These are phyloP conservation scores for Drosophila falleni DNA, from an alignment of 2,888 invertebrate species.

Conservation along the genomic window DNA sequence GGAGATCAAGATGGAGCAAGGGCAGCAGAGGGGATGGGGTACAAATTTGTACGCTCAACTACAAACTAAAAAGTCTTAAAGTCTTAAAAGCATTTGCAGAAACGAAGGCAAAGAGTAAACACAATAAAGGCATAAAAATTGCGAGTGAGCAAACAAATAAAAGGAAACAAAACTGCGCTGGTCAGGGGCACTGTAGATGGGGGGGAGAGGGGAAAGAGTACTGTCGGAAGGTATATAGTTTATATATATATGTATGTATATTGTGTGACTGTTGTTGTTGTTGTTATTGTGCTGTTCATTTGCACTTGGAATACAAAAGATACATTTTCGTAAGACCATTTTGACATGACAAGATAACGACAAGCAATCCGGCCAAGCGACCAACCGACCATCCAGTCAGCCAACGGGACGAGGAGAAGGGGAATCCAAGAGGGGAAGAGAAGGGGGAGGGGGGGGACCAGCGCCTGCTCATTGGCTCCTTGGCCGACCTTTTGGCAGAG, in stretches of 20 bases:
- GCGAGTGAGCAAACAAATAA: constrained; percentile 81
- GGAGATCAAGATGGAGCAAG: neutral
- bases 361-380: constrained; percentile 73
- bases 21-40: constrained; percentile 16
- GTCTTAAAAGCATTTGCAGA: constrained; percentile 82
- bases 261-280: constrained; percentile 61
- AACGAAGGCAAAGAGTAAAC: constrained; percentile 78
- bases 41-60: constrained; percentile 78
- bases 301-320: constrained; percentile 83
- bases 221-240: constrained; percentile 3
- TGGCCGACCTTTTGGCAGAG: constrained; percentile 71
- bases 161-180: constrained; percentile 57
- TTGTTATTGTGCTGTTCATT: constrained; percentile 78
- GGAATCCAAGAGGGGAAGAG: neutral
- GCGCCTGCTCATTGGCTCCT: constrained; percentile 74
- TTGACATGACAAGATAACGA: constrained; percentile 84
- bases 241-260: constrained; percentile 13
- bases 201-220: neutral
- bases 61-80: constrained; percentile 79
- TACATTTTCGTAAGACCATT: constrained; percentile 83
- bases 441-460: constrained; percentile 18
- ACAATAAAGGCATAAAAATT: constrained; percentile 81
- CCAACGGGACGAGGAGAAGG: neutral
- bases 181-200: constrained; percentile 9
- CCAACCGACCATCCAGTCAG: constrained; percentile 38